Evolutionary conservation across 1,140 invertebrate species (phyloP).

Genomic region (Micrasema minimum): DNA sequence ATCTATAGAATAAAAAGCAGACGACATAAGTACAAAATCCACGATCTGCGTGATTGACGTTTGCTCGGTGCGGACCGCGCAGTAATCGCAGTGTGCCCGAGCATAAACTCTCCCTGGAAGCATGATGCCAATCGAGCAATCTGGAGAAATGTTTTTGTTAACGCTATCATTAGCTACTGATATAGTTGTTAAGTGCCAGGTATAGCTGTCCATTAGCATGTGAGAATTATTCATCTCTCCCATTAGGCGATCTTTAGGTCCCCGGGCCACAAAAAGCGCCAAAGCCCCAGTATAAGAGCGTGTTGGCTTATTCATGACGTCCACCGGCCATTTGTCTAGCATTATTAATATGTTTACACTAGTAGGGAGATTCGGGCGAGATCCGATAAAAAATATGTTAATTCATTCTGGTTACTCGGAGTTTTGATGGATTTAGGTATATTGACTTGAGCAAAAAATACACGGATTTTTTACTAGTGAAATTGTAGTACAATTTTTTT

Average conservation of each 20-base stretch:
- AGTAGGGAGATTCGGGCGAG: not conserved
- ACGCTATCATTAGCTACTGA: slow-evolving; percentile 13
- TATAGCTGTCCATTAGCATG: slow-evolving; percentile 17
- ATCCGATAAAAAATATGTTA: slow-evolving; percentile 25
- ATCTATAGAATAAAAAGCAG: too few species aligned
- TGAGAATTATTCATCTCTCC: slow-evolving; percentile 25
- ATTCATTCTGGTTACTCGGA: not conserved
- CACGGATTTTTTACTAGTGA: too few species aligned
- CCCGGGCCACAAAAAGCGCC: slow-evolving; percentile 17
- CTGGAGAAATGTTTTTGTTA: too few species aligned
- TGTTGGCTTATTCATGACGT: slow-evolving; percentile 33
- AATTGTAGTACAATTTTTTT: too few species aligned
- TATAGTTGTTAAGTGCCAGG: slow-evolving; percentile 22
- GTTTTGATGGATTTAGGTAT: too few species aligned
- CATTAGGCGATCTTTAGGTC: slow-evolving; percentile 4
- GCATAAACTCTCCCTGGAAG: too few species aligned
- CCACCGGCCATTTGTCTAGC: slow-evolving; percentile 29
- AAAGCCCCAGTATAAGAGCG: not conserved
- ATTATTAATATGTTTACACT: slow-evolving; percentile 35
- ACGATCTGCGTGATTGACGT: too few species aligned
- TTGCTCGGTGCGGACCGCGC: too few species aligned
- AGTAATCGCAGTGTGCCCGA: too few species aligned
- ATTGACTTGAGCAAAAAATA: too few species aligned
- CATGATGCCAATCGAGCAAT: too few species aligned
- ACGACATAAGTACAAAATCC: too few species aligned